phyloP scores from a whole-genome alignment of 2,888 invertebrate genomes.

The Hydroisotoma schaefferi region DNA sequence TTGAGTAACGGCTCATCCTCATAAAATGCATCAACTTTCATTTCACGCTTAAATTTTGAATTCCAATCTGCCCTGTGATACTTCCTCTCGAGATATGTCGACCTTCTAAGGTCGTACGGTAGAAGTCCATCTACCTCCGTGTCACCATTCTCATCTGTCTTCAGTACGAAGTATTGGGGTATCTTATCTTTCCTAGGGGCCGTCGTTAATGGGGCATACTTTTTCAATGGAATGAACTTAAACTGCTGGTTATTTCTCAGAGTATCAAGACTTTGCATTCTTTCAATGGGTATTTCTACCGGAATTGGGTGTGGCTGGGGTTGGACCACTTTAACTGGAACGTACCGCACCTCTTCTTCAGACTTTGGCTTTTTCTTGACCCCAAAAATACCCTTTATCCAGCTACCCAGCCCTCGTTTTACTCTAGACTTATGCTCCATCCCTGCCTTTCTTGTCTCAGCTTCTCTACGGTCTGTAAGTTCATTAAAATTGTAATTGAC shows the following conservation, averaged over 20 bases:
- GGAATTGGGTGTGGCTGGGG: conserved; percentile 1
- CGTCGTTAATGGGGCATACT: neutral
- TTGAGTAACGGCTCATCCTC: too few relatives aligned
- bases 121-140: conserved; percentile 16
- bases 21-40: too few relatives aligned
- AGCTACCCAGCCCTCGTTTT: conserved; percentile 24
- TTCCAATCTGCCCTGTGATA: too few relatives aligned
- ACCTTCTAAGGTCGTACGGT: conserved; percentile 14
- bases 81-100: conserved; percentile 13
- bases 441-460: too few relatives aligned
- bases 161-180: neutral
- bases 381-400: conserved; percentile 24
- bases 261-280: neutral
- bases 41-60: too few relatives aligned
- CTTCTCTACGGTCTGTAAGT: neutral
- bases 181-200: neutral
- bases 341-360: neutral
- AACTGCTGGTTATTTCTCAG: too few relatives aligned
- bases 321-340: neutral
- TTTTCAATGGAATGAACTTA: neutral
- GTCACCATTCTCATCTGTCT: conserved; percentile 12
- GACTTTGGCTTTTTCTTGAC: neutral
- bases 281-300: neutral
- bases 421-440: neutral
- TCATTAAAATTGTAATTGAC: neutral